Evolutionary conservation across 2,888 invertebrate genomes (phyloP), one percentile per base, ranked within the genome.

Genomic region (Pachymerium ferrugineum): DNA sequence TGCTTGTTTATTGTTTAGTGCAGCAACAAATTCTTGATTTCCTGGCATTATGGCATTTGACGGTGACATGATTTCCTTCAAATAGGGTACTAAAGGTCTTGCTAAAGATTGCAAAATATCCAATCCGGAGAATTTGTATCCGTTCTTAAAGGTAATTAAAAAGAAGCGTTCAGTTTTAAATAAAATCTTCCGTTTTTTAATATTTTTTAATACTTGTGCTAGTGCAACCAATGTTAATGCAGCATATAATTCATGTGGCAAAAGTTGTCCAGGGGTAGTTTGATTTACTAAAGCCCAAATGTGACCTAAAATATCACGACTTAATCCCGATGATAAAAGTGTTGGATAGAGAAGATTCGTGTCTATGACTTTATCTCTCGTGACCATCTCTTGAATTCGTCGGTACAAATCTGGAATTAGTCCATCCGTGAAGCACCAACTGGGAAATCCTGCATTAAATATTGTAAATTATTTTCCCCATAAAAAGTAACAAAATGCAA

Each of bases 251-350:
- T 85, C 85, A 19, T 80, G 78, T 73, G 80, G 78, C 1, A 80
- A 81, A 62, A 85, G 80, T 76, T 83, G 82, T 0, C 85, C 85
- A 1, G 84, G 84, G 3, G 80, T 80, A 2, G 80, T 79, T 35
- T 80, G 80, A 78, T 84, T 85, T 68, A 83, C 83, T 75, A 84
- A 77, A 5, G 79, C 79, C 85, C 85, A 85, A 29, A 86, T 81
- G 74, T 82, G 80, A 4, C 84, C 84, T 16, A 85, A 78, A 19
- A 80, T 78, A 72, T 83, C 82, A 35, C 82, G 80, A 1, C 82
- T 79, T 54, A 85, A 77, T 0, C 83, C 83, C 76, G 84, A 84
- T 69, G 83, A 79, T 31, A 84, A 76, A 74, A 85, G 79, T 35
- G 85, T 80, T 12, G 84, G 83, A 78, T 85, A 85, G n/a, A 85